phyloP scores from a whole-genome alignment of 2,888 invertebrate species.

The Eledona agricola region DNA sequence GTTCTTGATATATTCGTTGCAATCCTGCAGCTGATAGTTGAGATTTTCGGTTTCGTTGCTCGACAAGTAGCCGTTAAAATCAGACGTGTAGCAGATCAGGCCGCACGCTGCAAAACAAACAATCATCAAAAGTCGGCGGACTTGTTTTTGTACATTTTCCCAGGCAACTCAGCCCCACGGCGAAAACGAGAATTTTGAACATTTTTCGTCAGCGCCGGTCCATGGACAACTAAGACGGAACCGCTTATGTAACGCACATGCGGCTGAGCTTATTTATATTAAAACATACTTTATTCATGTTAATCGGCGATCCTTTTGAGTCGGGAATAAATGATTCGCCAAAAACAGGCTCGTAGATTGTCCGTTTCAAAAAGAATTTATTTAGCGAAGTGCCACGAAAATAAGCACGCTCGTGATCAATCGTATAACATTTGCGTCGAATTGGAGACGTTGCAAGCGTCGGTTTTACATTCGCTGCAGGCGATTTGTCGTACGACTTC shows the following conservation, averaged over 20 bases:
- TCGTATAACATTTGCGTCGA: no score
- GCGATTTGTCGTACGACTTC: neutral
- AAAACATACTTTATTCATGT: slow-evolving; percentile 1
- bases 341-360: no score
- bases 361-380: no score
- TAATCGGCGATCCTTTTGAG: no score
- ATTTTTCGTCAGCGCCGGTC: slow-evolving; percentile 2
- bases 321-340: no score
- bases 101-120: slow-evolving; percentile 9
- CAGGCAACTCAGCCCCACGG: neutral
- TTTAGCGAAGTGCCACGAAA: no score
- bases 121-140: neutral
- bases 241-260: slow-evolving; percentile 7
- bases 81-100: slow-evolving; percentile 5
- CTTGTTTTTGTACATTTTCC: neutral
- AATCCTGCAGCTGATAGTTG: slow-evolving; percentile 8
- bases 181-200: neutral
- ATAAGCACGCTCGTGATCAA: no score
- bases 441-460: neutral
- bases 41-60: slow-evolving; percentile 3
- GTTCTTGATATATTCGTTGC: slow-evolving; percentile 8
- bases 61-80: slow-evolving; percentile 2
- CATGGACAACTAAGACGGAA: neutral
- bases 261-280: slow-evolving; percentile 9
- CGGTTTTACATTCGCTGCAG: neutral